phyloP scores from a whole-genome alignment of 2,888 invertebrate species.

The Phlogophora meticulosa region DNA sequence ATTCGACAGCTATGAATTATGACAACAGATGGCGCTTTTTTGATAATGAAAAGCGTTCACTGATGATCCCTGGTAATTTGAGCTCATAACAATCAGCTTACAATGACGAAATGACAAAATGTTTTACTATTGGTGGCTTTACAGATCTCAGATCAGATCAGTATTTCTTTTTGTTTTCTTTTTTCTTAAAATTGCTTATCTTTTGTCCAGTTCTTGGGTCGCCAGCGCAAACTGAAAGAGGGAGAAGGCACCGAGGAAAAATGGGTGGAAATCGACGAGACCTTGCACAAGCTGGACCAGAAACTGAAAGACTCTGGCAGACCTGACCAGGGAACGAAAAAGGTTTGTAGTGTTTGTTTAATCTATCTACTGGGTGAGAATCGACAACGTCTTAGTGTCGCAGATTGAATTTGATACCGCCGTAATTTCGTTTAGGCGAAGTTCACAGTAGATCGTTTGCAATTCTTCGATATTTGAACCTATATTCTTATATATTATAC shows the following conservation, averaged over 20 bases:
- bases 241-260: slow-evolving; percentile 84
- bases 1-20: not conserved
- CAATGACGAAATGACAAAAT: no score
- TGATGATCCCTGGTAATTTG: not conserved
- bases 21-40: not conserved
- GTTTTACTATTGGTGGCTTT: no score
- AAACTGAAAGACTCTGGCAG: slow-evolving; percentile 84
- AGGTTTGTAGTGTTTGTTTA: slow-evolving; percentile 84
- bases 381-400: no score
- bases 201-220: slow-evolving; percentile 80
- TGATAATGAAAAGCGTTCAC: not conserved
- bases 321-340: slow-evolving; percentile 88
- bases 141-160: no score
- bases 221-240: slow-evolving; percentile 82
- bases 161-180: no score
- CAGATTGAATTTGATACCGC: not conserved
- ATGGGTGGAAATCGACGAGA: slow-evolving; percentile 86
- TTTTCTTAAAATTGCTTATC: not conserved
- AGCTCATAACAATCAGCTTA: no score
- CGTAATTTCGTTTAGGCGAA: not conserved
- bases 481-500: no score
- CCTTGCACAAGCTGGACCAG: slow-evolving; percentile 82
- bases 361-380: not conserved
- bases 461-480: no score
- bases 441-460: no score